Percentiles rank a stretch among this genome's conserved stretches.
These are phyloP conservation scores for Hemicrepidius hirtus DNA, from an alignment of 2,888 invertebrate genomes.

Conservation along the genomic window DNA sequence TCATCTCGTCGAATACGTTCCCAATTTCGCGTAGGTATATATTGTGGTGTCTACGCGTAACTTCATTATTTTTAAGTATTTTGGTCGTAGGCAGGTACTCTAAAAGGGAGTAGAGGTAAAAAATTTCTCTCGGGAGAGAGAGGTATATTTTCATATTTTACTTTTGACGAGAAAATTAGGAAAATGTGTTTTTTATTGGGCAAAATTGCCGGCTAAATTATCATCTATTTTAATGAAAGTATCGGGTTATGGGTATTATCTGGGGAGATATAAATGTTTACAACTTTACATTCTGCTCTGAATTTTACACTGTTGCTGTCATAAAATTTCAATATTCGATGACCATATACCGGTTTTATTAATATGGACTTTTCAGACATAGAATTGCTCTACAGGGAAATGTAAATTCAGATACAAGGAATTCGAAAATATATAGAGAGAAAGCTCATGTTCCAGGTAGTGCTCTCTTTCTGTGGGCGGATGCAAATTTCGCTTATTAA, in stretches of 20 bases:
- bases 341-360: constrained; percentile 59
- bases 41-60: neutral
- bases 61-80: no score
- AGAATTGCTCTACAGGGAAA: constrained; percentile 56
- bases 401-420: constrained; percentile 56
- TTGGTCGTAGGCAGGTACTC: neutral
- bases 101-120: constrained; percentile 6
- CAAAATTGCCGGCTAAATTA: constrained; percentile 48
- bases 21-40: neutral
- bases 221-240: constrained; percentile 51
- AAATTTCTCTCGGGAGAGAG: neutral
- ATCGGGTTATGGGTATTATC: constrained; percentile 48
- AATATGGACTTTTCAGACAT: constrained; percentile 58
- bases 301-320: constrained; percentile 65
- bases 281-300: constrained; percentile 57
- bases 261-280: constrained; percentile 54
- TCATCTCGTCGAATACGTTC: neutral
- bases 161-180: constrained; percentile 39
- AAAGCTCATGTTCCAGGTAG: constrained; percentile 33
- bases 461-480: constrained; percentile 32
- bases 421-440: constrained; percentile 51
- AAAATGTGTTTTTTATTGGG: constrained; percentile 47
- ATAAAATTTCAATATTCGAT: constrained; percentile 65
- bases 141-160: constrained; percentile 12
- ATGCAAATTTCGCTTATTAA: constrained; percentile 2